Percentiles rank a stretch among this genome's conserved stretches.
Conservation (phyloP, 2,888 invertebrate genomes). For the Asteroscopus sphinx region DNA sequence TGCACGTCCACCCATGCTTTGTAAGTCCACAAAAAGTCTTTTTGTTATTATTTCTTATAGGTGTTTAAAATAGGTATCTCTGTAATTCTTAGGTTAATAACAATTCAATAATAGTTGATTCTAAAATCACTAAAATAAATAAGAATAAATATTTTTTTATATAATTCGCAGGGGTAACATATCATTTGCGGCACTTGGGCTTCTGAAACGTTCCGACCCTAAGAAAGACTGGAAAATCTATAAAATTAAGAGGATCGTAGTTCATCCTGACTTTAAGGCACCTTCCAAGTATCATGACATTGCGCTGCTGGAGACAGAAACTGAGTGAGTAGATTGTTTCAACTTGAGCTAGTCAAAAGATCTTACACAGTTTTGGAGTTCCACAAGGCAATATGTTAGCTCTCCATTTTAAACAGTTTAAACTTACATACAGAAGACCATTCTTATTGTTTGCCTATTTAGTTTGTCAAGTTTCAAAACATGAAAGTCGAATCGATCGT, state of each 20-base stretch:
- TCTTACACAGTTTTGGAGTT: background rate
- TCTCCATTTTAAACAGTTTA: no score
- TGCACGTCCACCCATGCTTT: slow-evolving; percentile 1
- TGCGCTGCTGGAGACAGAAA: slow-evolving; percentile 61
- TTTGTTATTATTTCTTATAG: no score
- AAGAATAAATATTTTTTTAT: background rate
- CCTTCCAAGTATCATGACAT: slow-evolving; percentile 68
- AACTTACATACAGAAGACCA: no score
- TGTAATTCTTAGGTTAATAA: no score
- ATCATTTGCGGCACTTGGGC: slow-evolving; percentile 30
- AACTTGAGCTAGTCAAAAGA: no score
- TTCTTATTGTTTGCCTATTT: no score
- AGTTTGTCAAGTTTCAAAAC: no score
- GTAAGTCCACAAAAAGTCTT: slow-evolving; percentile 10
- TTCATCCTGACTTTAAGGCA: slow-evolving; percentile 61
- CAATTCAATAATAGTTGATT: background rate
- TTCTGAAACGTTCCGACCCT: slow-evolving; percentile 32
- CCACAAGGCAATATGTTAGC: no score
- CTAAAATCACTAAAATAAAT: background rate
- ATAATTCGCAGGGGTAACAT: slow-evolving; percentile 33
- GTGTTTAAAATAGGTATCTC: no score
- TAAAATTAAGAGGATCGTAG: slow-evolving; percentile 35
- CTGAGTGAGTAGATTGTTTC: slow-evolving; percentile 26
- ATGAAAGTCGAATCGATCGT: no score
- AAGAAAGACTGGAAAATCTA: slow-evolving; percentile 28